Base-by-base conservation (phyloP, 2,797 vertebrate genomes). In the Halcyon smyrnensis region DNA sequence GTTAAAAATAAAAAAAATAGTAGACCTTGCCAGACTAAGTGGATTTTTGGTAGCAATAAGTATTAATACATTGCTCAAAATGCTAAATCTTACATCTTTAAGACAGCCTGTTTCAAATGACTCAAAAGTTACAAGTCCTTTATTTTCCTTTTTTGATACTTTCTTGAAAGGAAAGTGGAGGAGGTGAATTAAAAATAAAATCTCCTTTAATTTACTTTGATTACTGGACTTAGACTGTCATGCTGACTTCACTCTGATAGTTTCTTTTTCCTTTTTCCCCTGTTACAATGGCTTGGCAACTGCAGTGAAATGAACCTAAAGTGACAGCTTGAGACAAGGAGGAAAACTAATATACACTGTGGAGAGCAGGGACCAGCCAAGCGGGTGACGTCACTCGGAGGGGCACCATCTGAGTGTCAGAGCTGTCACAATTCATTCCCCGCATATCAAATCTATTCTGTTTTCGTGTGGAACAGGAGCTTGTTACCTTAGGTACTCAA, bases 401-500 rank as follows among this genome's bases (percentile, higher is more conserved):
- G 76, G 89, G 70, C 56, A 95, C 89, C 74, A 46, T 82, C 73
- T 32, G 43, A 85, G 79, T 93, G 54, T 90, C 81, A 90, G 73
- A 92, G 64, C 79, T 93, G 80, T 89, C 95, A 84, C 1, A 0
- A 94, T 90, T 97, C 65, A 84, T 95, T 89, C 89, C 64, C 54
- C 0, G 1, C 71, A 32, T 71, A 56, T 70, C 79, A 92, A 93
- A 88, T 92, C 67, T 82, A 15, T 87, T 86, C 92, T 88, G 39
- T n/a, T 75, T 95, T 94, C 8, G 8, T 75, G 69, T 89, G 54
- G 69, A 84, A 84, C 81, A 79, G 86, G 48, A 70, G 37, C 64
- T 96, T 93, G 50, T 96, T 97, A 97, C 74, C 75, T 95, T 75
- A 94, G 89, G 69, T 96, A 80, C 65, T 94, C 27, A 10, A 95